Percentiles rank a stretch among this genome's conserved stretches.
Evolutionary conservation across 2,797 vertebrate species (phyloP).

Genomic region (Cynopterus sphinx): DNA sequence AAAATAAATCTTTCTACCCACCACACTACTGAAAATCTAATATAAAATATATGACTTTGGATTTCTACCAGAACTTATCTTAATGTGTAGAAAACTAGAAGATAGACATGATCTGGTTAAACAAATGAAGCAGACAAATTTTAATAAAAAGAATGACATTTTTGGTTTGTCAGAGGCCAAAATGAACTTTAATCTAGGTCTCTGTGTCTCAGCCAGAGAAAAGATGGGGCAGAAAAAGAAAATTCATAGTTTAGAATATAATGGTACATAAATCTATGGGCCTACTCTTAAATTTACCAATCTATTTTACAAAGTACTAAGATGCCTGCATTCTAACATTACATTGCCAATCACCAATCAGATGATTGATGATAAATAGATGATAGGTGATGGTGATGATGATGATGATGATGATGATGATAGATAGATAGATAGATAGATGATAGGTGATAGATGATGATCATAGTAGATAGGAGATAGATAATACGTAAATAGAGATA

Average conservation of each 20-base stretch:
- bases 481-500: no score
- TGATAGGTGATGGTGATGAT: no score
- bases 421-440: neutral
- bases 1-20: slow-evolving; percentile 22
- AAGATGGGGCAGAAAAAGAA: neutral
- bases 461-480: no score
- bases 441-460: no score
- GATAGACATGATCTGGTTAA: neutral
- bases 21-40: neutral
- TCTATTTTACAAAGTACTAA: neutral
- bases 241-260: neutral
- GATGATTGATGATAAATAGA: neutral
- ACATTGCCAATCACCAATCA: neutral
- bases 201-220: neutral
- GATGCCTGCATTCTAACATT: neutral
- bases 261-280: neutral
- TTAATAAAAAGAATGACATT: neutral
- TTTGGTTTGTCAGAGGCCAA: neutral
- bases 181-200: neutral
- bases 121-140: neutral
- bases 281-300: neutral
- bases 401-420: neutral
- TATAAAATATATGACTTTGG: neutral
- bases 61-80: neutral
- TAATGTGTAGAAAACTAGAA: neutral